phyloP scores from a whole-genome alignment of 1,140 invertebrate species.

The Lanistes nyassanus region DNA sequence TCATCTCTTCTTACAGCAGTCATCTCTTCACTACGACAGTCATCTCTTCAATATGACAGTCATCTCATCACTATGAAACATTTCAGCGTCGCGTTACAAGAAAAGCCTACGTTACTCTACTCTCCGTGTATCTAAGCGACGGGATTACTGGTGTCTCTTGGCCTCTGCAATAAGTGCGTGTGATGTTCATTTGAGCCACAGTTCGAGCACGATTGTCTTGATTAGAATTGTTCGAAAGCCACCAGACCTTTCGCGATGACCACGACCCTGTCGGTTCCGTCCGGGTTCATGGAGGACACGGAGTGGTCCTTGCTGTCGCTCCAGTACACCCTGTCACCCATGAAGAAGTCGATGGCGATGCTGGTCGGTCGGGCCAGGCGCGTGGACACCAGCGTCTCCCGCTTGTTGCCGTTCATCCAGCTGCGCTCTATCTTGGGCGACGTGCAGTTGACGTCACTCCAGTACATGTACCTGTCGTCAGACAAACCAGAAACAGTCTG shows the following conservation, averaged over 20 bases:
- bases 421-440: slow-evolving; percentile 75
- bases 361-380: slow-evolving; percentile 86
- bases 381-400: slow-evolving; percentile 82
- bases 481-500: slow-evolving; percentile 19
- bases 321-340: slow-evolving; percentile 92
- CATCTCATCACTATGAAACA: too few species aligned
- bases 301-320: slow-evolving; percentile 92
- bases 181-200: too few species aligned
- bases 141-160: too few species aligned
- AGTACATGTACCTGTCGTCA: slow-evolving; percentile 82
- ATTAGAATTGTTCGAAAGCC: too few species aligned
- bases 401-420: slow-evolving; percentile 95
- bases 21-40: too few species aligned
- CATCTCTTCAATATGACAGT: too few species aligned
- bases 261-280: slow-evolving; percentile 82
- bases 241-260: slow-evolving; percentile 72
- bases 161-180: too few species aligned
- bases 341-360: slow-evolving; percentile 85
- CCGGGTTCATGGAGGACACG: slow-evolving; percentile 87
- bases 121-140: too few species aligned
- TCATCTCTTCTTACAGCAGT: too few species aligned
- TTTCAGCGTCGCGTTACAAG: too few species aligned
- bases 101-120: too few species aligned
- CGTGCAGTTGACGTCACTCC: slow-evolving; percentile 84
- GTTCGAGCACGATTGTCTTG: too few species aligned